Evolutionary conservation across 1,140 invertebrate species (phyloP).

Genomic region (Heliconius himera): DNA sequence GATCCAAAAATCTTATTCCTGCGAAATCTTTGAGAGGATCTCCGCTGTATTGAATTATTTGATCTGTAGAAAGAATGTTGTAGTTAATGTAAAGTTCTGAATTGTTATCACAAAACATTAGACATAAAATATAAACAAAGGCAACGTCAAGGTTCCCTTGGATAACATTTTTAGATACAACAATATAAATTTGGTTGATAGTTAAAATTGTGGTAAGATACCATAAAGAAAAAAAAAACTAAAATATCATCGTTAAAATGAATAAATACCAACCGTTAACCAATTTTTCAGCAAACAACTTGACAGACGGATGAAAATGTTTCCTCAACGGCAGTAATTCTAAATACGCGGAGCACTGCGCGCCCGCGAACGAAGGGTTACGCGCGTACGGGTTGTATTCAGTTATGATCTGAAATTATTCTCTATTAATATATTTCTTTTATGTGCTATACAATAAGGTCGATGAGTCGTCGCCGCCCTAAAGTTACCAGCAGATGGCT

Average conservation of each 20-base stretch:
- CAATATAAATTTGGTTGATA: too few relatives aligned
- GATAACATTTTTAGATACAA: too few relatives aligned
- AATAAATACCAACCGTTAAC: slow-evolving; percentile 83
- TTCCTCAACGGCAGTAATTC: slow-evolving; percentile 88
- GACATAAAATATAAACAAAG: too few relatives aligned
- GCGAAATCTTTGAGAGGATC: slow-evolving; percentile 97
- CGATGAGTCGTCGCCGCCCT: too few relatives aligned
- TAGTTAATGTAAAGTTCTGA: too few relatives aligned
- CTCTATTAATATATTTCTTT: not conserved
- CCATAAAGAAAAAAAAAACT: too few relatives aligned
- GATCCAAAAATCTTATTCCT: slow-evolving; percentile 93
- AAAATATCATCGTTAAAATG: too few relatives aligned
- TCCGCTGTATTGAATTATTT: slow-evolving; percentile 91
- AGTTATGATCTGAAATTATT: slow-evolving; percentile 49
- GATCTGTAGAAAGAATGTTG: slow-evolving; percentile 75
- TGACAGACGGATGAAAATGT: slow-evolving; percentile 96
- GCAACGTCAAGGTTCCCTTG: too few relatives aligned
- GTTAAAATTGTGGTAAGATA: too few relatives aligned
- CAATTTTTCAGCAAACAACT: slow-evolving; percentile 93
- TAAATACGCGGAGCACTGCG: slow-evolving; percentile 84
- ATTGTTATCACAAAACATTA: too few relatives aligned
- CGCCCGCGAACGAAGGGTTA: slow-evolving; percentile 92
- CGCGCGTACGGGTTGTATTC: slow-evolving; percentile 88
- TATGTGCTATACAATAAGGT: too few relatives aligned
- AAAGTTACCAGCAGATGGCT: too few relatives aligned